phyloP scores from a whole-genome alignment of 2,888 invertebrate genomes.

The Tribolium freemani region DNA sequence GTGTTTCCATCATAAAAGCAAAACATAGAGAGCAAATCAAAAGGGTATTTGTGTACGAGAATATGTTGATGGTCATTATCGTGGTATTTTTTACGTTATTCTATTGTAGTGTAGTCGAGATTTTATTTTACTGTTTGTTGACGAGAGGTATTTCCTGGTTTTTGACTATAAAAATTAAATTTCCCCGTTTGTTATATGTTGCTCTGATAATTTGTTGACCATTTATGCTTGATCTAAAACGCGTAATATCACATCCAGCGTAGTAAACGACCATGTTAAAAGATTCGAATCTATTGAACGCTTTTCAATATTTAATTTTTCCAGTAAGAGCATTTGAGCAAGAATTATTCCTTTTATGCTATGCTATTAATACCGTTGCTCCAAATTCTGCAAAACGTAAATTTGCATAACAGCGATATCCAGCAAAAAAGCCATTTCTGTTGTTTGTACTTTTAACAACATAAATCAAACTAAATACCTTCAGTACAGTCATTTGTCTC shows the following conservation, averaged over 20 bases:
- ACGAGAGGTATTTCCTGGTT: background rate
- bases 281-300: background rate
- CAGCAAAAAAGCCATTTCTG: slow-evolving; percentile 41
- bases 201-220: background rate
- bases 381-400: background rate
- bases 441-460: slow-evolving; percentile 41
- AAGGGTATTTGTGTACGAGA: no score
- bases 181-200: background rate
- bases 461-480: slow-evolving; percentile 57
- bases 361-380: background rate
- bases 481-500: slow-evolving; percentile 54
- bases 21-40: no score
- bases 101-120: no score
- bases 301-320: background rate
- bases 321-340: background rate
- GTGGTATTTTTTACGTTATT: no score
- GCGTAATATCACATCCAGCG: background rate
- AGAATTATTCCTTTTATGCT: background rate
- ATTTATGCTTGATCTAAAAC: no score
- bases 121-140: background rate
- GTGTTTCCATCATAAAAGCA: no score
- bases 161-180: no score
- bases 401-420: background rate
- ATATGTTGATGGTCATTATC: no score
- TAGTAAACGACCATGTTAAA: background rate